phyloP scores from a whole-genome alignment of 2,113 vertebrate genomes.

The Ptychochromis oligacanthus region DNA sequence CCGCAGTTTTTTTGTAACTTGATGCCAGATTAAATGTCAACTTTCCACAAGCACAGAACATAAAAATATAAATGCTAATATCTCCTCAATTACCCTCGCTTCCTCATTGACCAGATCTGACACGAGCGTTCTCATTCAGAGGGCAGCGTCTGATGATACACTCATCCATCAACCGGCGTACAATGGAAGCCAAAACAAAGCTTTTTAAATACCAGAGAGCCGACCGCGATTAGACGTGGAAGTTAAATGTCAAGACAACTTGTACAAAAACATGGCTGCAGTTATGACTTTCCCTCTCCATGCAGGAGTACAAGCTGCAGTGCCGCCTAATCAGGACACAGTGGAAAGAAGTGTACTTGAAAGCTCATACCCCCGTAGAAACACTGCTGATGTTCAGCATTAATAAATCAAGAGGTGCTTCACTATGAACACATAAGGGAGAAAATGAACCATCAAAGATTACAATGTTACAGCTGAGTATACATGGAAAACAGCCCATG shows the following conservation, averaged over 20 bases:
- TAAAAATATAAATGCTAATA: conserved; percentile 24
- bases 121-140: conserved; percentile 8
- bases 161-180: conserved; percentile 21
- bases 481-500: conserved; percentile 29
- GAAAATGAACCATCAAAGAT: conserved; percentile 32
- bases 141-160: conserved; percentile 33
- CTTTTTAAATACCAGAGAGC: conserved; percentile 38
- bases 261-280: conserved; percentile 25
- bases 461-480: conserved; percentile 25
- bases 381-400: conserved; percentile 27
- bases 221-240: conserved; percentile 27
- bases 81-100: not conserved
- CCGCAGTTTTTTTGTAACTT: not conserved
- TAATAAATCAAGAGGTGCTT: conserved; percentile 44
- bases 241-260: conserved; percentile 46
- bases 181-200: conserved; percentile 45
- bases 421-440: conserved; percentile 14
- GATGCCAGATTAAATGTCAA: conserved; percentile 27
- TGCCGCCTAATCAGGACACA: conserved; percentile 41
- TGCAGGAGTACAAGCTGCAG: not conserved
- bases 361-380: conserved; percentile 32
- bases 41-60: conserved; percentile 16
- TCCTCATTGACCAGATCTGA: conserved; percentile 11
- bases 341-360: conserved; percentile 30
- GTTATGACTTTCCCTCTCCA: conserved; percentile 5